Base-by-base conservation (phyloP, 2,113 vertebrate genomes). In the Dromas ardeola region DNA sequence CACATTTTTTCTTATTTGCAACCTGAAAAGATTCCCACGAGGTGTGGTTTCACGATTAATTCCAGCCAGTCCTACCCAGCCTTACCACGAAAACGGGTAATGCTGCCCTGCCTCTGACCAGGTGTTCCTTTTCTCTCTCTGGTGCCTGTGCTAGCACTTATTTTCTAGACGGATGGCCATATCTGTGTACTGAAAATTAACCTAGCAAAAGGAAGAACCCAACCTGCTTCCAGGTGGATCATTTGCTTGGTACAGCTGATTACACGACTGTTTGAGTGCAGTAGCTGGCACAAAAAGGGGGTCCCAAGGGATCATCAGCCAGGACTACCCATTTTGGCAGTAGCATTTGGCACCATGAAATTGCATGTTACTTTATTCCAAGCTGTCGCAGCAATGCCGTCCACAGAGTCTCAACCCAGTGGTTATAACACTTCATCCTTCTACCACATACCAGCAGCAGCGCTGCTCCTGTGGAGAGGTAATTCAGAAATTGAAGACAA, bases 11-110 rank as follows among this genome's bases (percentile, higher is more conserved):
- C 47, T 81, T 50, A 63, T 61, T 86, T 86, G 71, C 88, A 78
- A 84, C 34, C 34, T 50, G 59, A 62, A 88, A 95, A 56, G 72
- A 79, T 91, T 92, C 87, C 43, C 91, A 91, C 61, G 53, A 78
- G 86, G 87, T 86, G 58, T 77, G 88, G 87, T 92, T 90, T 94
- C 86, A 45, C 11, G 0, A 94, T 91, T 88, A 93, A 90, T 53
- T 88, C 45, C 40, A 93, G 89, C 40, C 81, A 90, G 90, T 95
- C 78, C 81, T 85, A 87, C 70, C 52, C 61, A 85, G 20, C 15
- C 56, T 65, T 49, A 85, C 52, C 66, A 69, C 0, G 16, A 89
- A 62, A 87, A 85, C 81, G 52, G 56, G 83, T 74, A 87, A 71
- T n/a, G 56, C 40, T 10, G 6, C 84, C 70, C 70, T 91, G 84